Evolutionary conservation across 2,888 invertebrate species (phyloP), one percentile per base, ranked within the genome.

Genomic region (Apamea sordens): DNA sequence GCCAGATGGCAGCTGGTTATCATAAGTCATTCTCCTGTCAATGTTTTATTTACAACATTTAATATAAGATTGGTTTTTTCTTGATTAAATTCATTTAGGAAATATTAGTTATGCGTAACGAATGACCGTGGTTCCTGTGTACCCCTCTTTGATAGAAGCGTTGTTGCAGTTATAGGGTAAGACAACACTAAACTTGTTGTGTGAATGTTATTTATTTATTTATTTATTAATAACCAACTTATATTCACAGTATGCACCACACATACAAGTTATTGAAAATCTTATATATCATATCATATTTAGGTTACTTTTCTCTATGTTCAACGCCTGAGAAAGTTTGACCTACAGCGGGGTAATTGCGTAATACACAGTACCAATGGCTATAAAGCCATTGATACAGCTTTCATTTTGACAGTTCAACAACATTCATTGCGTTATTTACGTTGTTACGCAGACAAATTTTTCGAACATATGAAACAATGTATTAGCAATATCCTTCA

Each of bases 61-160:
- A 13, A 24, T 44, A 7, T 72, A 82, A 24, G 74, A 79, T 80
- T 78, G 70, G 79, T 76, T 77, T 76, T 74, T 76, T 72, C 72
- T 79, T 80, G 65, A 87, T 76, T 82, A 73, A 76, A 86, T 80
- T 79, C 24, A 73, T 80, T 85, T 75, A 71, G 59, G 77, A 80
- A 76, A 86, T 79, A 65, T 78, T 76, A 77, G 64, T 53, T 74
- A 76, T 68, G 70, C 67, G 77, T 80, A 75, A 76, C 75, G 59
- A 75, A 88, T 85, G 59, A 24, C 61, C 47, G 28, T 85, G 63
- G 56, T 77, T 81, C 64, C 81, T 76, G 59, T 75, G 59, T 36
- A 77, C 64, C 69, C 74, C 70, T 82, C 47, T 76, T 71, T 68
- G 11, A 47, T 78, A 21, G 28, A 71, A 69, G 32, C 18, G 53